These are phyloP conservation scores for Conus betulinus DNA, from an alignment of 1,140 invertebrate species.

Conservation along the genomic window DNA sequence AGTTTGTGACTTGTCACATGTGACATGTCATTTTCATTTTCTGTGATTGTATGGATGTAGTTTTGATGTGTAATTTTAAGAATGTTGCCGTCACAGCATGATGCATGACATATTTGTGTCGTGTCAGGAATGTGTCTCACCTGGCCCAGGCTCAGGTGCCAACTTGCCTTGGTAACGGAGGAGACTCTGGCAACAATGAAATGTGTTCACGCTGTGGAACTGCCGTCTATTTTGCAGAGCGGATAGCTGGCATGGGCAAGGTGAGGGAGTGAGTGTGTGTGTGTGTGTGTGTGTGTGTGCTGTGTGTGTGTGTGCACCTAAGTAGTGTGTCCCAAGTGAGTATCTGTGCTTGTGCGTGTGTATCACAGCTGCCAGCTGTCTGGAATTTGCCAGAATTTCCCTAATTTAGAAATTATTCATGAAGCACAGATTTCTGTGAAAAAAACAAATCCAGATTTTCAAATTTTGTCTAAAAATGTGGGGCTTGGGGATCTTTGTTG, in stretches of 20 bases:
- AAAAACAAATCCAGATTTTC: no score
- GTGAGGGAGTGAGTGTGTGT: conserved; percentile 79
- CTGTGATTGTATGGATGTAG: background rate
- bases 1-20: no score
- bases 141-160: conserved; percentile 63
- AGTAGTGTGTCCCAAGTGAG: no score
- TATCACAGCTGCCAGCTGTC: no score
- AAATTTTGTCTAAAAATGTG: no score
- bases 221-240: conserved; percentile 98
- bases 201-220: conserved; percentile 99
- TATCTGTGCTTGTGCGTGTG: no score
- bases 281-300: background rate
- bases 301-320: no score
- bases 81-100: background rate
- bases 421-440: no score
- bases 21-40: no score
- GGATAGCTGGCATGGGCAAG: conserved; percentile 96
- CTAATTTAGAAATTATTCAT: no score
- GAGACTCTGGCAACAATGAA: conserved; percentile 48
- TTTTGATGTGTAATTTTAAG: background rate
- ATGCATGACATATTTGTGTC: background rate
- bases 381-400: no score
- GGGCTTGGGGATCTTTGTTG: no score
- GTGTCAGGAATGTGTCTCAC: conserved; percentile 61
- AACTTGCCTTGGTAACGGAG: conserved; percentile 48